phyloP scores from a whole-genome alignment of 2,888 invertebrate species.

The Sphecodes monilicornis region DNA sequence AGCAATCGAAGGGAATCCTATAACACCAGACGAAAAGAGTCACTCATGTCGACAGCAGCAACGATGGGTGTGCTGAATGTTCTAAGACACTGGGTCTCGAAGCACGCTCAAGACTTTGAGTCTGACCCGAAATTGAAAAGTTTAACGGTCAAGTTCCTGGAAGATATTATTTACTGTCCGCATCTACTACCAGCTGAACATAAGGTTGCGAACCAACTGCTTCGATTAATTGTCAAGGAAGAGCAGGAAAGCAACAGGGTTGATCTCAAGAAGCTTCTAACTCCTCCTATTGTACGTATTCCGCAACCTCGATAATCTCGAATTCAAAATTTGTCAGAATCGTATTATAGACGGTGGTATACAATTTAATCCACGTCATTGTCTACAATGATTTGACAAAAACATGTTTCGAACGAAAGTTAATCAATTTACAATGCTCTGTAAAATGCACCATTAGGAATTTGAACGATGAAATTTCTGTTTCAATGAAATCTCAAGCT shows the following conservation, averaged over 20 bases:
- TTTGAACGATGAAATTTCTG: too few relatives aligned
- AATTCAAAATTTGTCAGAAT: not conserved
- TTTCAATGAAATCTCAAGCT: too few relatives aligned
- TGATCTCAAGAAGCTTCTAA: slow-evolving; percentile 89
- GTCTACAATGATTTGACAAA: not conserved
- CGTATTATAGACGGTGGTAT: not conserved
- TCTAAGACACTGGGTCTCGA: slow-evolving; percentile 95
- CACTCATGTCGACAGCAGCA: slow-evolving; percentile 95
- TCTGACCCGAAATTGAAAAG: slow-evolving; percentile 90
- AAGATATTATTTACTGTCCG: slow-evolving; percentile 94
- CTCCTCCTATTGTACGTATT: slow-evolving; percentile 88
- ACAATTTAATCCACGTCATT: not conserved
- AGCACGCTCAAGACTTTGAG: slow-evolving; percentile 96
- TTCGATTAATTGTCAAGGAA: slow-evolving; percentile 91
- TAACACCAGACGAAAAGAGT: slow-evolving; percentile 88
- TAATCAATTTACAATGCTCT: too few relatives aligned
- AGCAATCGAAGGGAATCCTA: slow-evolving; percentile 79
- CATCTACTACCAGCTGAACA: slow-evolving; percentile 94
- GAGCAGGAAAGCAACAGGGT: slow-evolving; percentile 88
- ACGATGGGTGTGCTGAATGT: slow-evolving; percentile 97
- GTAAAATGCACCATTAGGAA: not conserved
- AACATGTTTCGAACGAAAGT: too few relatives aligned
- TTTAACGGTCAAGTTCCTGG: slow-evolving; percentile 93
- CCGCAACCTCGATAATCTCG: not conserved
- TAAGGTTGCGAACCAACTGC: slow-evolving; percentile 93